Evolutionary conservation across 2,888 invertebrate genomes (phyloP).

Genomic region (Tiphia femorata): DNA sequence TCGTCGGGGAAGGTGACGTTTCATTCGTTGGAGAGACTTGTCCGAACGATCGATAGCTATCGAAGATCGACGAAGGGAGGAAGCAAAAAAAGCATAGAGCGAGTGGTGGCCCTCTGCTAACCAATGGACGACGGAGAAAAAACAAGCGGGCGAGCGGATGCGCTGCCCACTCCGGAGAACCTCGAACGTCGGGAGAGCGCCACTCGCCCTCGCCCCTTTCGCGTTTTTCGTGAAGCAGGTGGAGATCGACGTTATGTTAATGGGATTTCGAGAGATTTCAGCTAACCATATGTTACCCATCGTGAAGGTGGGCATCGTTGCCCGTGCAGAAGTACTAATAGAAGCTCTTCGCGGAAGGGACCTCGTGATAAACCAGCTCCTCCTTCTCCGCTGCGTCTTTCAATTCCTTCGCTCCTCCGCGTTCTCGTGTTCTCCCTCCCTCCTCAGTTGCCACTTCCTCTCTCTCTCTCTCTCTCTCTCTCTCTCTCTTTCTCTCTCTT

Average conservation of each 20-base stretch:
- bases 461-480: neutral
- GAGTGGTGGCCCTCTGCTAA: too few species aligned
- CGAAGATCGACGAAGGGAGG: too few species aligned
- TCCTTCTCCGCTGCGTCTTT: neutral
- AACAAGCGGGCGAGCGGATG: slow-evolving; percentile 6
- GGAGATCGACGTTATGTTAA: slow-evolving; percentile 57
- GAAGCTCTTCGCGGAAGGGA: slow-evolving; percentile 41
- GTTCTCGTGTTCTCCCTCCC: too few species aligned
- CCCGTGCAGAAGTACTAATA: slow-evolving; percentile 44
- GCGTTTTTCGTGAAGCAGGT: slow-evolving; percentile 50
- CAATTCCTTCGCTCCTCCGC: slow-evolving; percentile 11
- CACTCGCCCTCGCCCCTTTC: neutral
- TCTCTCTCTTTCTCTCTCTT: neutral
- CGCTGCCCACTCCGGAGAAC: too few species aligned
- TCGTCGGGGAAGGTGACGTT: neutral
- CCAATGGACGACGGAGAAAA: slow-evolving; percentile 6
- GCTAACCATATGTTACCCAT: slow-evolving; percentile 55
- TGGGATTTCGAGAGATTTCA: slow-evolving; percentile 45
- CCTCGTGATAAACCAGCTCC: slow-evolving; percentile 30
- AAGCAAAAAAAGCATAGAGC: too few species aligned
- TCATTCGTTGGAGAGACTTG: too few species aligned
- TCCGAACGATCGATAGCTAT: too few species aligned
- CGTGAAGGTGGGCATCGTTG: slow-evolving; percentile 24
- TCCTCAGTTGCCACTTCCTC: too few species aligned
- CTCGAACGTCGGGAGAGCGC: too few species aligned